Conservation (phyloP, 1,140 invertebrate species). For the Diabrotica virgifera region DNA sequence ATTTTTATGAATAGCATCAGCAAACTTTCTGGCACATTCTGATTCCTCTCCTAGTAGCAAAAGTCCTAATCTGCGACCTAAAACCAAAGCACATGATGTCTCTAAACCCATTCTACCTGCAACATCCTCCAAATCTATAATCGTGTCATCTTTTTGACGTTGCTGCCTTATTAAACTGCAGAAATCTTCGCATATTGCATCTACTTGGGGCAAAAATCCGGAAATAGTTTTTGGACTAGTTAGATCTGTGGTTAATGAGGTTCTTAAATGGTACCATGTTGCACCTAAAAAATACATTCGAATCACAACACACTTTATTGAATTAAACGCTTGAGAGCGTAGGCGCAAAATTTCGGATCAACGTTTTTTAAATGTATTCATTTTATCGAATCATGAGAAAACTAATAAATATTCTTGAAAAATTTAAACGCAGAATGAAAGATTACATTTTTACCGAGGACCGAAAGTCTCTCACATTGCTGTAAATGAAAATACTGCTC, state of each 20-base stretch:
- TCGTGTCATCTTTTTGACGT: conserved; percentile 49
- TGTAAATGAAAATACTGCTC: no score
- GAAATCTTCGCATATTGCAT: conserved; percentile 77
- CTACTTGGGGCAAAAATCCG: conserved; percentile 72
- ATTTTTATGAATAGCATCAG: conserved; percentile 67
- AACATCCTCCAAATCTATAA: conserved; percentile 67
- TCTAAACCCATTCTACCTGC: conserved; percentile 77
- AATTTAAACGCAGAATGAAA: no score
- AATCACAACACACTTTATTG: not conserved
- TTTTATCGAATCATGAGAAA: no score
- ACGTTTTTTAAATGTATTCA: no score
- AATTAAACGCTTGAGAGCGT: no score
- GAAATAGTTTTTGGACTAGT: conserved; percentile 74
- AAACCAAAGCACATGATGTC: conserved; percentile 72
- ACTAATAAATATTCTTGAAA: no score
- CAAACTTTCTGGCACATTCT: conserved; percentile 56
- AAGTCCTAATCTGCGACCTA: conserved; percentile 77
- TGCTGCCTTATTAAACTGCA: conserved; percentile 59
- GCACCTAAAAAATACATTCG: conserved; percentile 52
- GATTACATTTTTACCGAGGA: no score
- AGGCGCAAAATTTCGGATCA: no score
- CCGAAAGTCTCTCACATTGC: no score
- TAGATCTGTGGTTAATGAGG: conserved; percentile 70
- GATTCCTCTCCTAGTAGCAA: conserved; percentile 61
- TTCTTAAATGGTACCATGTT: conserved; percentile 73